These are phyloP conservation scores for Lissocephala sabroskyi DNA, from an alignment of 2,888 invertebrate genomes.

Conservation along the genomic window DNA sequence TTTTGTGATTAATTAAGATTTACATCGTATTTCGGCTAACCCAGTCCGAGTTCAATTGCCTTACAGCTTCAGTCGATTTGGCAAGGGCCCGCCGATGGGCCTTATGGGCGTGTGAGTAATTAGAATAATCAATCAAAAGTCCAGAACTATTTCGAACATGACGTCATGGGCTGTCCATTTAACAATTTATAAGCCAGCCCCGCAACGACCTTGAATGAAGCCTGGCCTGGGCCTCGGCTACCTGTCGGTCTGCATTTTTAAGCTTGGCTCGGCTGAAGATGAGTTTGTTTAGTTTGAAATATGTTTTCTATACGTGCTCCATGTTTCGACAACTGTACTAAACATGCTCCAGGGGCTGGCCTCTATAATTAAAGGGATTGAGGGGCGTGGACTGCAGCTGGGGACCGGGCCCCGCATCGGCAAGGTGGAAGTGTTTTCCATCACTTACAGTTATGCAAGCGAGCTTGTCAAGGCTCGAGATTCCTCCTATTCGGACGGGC, in stretches of 20 bases:
- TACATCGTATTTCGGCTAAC: no score
- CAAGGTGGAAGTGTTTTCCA: not conserved
- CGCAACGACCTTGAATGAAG: slow-evolving; percentile 17
- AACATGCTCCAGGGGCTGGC: slow-evolving; percentile 30
- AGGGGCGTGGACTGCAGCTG: slow-evolving; percentile 65
- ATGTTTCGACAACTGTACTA: slow-evolving; percentile 37
- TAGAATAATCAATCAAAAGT: not conserved
- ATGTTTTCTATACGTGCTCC: slow-evolving; percentile 66
- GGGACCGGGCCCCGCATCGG: slow-evolving; percentile 6
- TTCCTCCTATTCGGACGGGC: slow-evolving; percentile 11
- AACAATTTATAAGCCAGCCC: not conserved
- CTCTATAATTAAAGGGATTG: slow-evolving; percentile 64
- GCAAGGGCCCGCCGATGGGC: not conserved
- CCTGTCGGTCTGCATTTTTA: no score
- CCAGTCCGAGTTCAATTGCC: no score
- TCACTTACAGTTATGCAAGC: slow-evolving; percentile 53
- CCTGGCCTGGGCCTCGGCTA: not conserved
- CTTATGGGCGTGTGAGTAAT: slow-evolving; percentile 1
- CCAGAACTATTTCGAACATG: slow-evolving; percentile 12
- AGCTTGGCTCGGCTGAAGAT: slow-evolving; percentile 40
- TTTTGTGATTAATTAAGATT: no score
- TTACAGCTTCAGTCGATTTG: no score
- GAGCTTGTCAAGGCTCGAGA: slow-evolving; percentile 47
- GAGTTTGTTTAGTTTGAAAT: slow-evolving; percentile 65
- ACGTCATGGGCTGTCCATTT: slow-evolving; percentile 24